Evolutionary conservation across 2,797 vertebrate genomes (phyloP), one percentile per base, ranked within the genome.

Genomic region (Neosilurus mollespiculum): DNA sequence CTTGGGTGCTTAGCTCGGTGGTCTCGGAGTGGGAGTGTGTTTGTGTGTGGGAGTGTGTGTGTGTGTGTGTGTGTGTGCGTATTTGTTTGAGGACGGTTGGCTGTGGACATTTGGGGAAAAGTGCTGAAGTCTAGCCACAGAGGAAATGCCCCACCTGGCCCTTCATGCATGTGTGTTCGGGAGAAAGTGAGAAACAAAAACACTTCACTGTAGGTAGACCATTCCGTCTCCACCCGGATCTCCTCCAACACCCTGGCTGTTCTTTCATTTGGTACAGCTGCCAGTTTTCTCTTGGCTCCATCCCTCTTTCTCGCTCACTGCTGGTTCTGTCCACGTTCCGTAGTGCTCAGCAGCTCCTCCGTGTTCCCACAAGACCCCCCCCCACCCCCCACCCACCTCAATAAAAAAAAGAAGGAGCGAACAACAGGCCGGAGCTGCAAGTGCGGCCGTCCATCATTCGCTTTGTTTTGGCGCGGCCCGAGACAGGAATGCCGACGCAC

Each of bases 391-490:
- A 15, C 58, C 58, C 16, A 18, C 15, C 58, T 61, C 66, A n/a
- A 49, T 24, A 71, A 16, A 37, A 30, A 30, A 58, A 37, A 71
- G 15, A 37, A 30, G n/a, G 81, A 58, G 66, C 72, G 72, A 64
- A 75, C 81, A 83, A 80, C 56, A 51, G 83, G 58, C 77, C 78
- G 75, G 83, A 82, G 82, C 65, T 72, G 72, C 82, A 86, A 86
- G 85, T 83, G 82, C 81, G 80, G 86, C 88, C 78, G 80, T 81
- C 85, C 79, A 85, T 87, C 85, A 88, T 79, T 67, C 51, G 90
- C 92, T 93, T 95, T 95, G 93, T 95, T 95, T 95, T 95, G 94
- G 94, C 93, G 92, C 91, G 83, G 92, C 87, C 89, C 81, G 78
- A 80, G 87, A 91, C 90, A 93, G 93, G 93, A 94, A 94, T 94